phyloP scores from a whole-genome alignment of 2,113 vertebrate species.

The Lagopus muta region DNA sequence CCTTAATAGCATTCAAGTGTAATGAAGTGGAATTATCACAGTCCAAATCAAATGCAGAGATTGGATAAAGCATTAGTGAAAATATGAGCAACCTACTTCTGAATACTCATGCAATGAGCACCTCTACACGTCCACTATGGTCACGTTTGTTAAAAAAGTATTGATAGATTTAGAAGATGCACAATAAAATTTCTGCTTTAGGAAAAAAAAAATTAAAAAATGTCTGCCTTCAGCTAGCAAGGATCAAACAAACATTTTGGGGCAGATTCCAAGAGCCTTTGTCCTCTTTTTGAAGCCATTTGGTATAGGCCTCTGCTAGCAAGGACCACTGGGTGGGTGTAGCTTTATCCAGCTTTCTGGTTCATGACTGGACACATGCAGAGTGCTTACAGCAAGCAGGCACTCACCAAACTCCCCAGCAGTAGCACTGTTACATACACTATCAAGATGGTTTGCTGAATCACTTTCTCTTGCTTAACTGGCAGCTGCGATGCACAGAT shows the following conservation, averaged over 20 bases:
- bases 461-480: not conserved
- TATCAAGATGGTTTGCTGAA: not conserved
- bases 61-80: not conserved
- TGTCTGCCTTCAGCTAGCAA: not conserved
- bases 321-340: not conserved
- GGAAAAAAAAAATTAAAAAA: not conserved
- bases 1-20: not conserved
- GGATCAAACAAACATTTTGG: not conserved
- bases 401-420: not conserved
- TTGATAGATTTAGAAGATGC: not conserved
- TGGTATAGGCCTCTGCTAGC: not conserved
- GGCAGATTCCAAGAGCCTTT: not conserved
- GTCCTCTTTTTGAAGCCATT: not conserved
- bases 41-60: not conserved
- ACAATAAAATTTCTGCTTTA: not conserved
- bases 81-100: not conserved
- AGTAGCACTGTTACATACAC: not conserved
- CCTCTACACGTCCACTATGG: not conserved
- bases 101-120: not conserved
- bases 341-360: not conserved
- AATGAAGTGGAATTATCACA: not conserved
- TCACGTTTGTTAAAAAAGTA: not conserved
- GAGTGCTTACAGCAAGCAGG: not conserved
- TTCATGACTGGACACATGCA: not conserved
- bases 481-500: not conserved